These are phyloP conservation scores for Limenitis camilla DNA, from an alignment of 2,888 invertebrate genomes.

Conservation along the genomic window DNA sequence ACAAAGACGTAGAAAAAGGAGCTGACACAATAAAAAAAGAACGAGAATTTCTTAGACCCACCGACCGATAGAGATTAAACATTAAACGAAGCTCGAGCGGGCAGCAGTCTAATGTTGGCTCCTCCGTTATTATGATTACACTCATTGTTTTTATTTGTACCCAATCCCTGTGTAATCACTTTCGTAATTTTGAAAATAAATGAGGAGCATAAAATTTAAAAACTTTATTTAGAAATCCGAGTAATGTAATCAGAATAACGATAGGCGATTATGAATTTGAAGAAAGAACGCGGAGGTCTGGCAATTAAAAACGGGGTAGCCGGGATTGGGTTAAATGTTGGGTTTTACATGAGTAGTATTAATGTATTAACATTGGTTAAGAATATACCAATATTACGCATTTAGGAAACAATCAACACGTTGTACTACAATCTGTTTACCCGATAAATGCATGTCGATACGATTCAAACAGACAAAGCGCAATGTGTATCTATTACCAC, in stretches of 20 bases:
- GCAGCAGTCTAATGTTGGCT: constrained; percentile 23
- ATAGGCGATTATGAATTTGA: too few species aligned
- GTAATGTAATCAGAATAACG: too few species aligned
- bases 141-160: constrained; percentile 46
- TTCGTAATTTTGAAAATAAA: not conserved
- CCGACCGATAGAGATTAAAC: constrained; percentile 4
- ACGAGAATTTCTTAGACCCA: constrained; percentile 32
- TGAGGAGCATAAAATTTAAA: not conserved
- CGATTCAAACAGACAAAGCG: constrained; percentile 8
- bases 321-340: too few species aligned
- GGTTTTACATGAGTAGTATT: too few species aligned
- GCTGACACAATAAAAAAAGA: constrained; percentile 36
- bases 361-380: too few species aligned
- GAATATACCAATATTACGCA: not conserved
- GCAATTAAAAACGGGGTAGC: too few species aligned
- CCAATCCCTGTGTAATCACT: constrained; percentile 25
- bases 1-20: constrained; percentile 22
- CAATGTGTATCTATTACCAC: constrained; percentile 17
- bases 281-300: too few species aligned
- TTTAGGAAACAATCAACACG: not conserved
- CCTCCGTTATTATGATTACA: constrained; percentile 41
- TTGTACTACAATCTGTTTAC: constrained; percentile 8
- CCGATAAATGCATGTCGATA: constrained; percentile 25
- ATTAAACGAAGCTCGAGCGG: constrained; percentile 19
- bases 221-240: not conserved